Evolutionary conservation across 2,113 vertebrate species (phyloP).

Genomic region (Phalacrocorax brasilianus): DNA sequence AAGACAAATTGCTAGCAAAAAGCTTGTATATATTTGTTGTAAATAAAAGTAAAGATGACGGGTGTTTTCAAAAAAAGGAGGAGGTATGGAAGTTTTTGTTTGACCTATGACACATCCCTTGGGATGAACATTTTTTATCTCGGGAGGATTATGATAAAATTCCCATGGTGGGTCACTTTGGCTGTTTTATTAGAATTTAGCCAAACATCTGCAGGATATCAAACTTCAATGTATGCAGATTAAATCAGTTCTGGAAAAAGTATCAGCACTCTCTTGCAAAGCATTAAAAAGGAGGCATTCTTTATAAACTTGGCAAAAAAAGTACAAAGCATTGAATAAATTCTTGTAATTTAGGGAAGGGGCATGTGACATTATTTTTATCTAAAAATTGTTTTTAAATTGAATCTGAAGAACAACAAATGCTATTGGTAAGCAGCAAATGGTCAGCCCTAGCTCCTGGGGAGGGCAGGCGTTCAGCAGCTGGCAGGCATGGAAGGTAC

Average conservation of each 20-base stretch:
- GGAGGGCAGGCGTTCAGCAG: neutral
- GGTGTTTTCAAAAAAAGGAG: neutral
- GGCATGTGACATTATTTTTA: neutral
- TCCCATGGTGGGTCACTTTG: neutral
- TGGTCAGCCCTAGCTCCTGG: neutral
- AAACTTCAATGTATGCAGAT: neutral
- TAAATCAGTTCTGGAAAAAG: neutral
- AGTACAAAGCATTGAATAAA: neutral
- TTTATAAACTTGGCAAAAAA: neutral
- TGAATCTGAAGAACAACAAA: neutral
- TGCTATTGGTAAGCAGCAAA: neutral
- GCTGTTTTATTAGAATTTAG: neutral
- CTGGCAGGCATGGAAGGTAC: rapidly evolving
- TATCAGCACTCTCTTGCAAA: neutral
- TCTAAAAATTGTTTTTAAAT: neutral
- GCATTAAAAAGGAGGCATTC: neutral
- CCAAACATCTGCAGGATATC: slow-evolving; percentile 5
- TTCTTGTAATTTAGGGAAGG: neutral
- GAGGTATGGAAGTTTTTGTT: neutral
- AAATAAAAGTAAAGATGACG: neutral
- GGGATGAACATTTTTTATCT: neutral
- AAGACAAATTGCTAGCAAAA: slow-evolving; percentile 42
- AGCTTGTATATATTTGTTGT: neutral
- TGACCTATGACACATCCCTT: slow-evolving; percentile 16
- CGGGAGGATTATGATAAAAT: neutral